Base-by-base conservation (phyloP, 1,140 invertebrate species). In the Eurosta solidaginis region DNA sequence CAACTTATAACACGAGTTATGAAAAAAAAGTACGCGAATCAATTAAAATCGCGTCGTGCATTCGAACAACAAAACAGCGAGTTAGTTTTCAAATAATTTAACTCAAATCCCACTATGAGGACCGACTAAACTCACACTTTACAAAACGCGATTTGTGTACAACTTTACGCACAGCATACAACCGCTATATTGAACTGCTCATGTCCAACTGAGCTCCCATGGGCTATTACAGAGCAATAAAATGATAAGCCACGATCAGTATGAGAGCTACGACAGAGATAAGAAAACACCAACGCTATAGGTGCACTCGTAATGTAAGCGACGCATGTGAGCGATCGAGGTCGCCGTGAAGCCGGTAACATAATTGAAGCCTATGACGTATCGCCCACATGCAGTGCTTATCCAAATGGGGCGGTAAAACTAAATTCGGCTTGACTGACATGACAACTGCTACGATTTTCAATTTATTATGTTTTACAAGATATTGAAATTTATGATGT, bases 211-310 rank as follows among this genome's bases (percentile, higher is more conserved):
- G 59, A 40, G 33, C 59, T 22, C 59, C 59, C n/a, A 40, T 10
- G 20, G 33, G 33, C 33, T 20, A n/a, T 2, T 12, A 68, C 59
- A 40, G n/a, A 17, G 17, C 36, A 9, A 0, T 68, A 33, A 40
- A 68, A 20, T 68, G 59, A 68, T 68, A 68, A 68, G 59, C 59
- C 59, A 68, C 10, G 54, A 59, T 59, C 54, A 33, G 54, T 2
- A 12, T 12, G 25, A 20, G 12, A 47, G 45, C 45, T 12, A 4
- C 45, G 12, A 14, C 1, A 47, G 14, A 1, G 45, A 3, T n/a
- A 47, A 47, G 12, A 6, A 29, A 4, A 33, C 59, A 2, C 14
- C 17, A 9, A 27, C 10, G 52, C 25, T 36, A 20, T 1, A 5
- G 29, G n/a, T n/a, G n/a, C n/a, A n/a, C 54, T 27, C 17, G 12